Base-by-base conservation (phyloP, 2,113 vertebrate species). In the Podocnemis expansa region DNA sequence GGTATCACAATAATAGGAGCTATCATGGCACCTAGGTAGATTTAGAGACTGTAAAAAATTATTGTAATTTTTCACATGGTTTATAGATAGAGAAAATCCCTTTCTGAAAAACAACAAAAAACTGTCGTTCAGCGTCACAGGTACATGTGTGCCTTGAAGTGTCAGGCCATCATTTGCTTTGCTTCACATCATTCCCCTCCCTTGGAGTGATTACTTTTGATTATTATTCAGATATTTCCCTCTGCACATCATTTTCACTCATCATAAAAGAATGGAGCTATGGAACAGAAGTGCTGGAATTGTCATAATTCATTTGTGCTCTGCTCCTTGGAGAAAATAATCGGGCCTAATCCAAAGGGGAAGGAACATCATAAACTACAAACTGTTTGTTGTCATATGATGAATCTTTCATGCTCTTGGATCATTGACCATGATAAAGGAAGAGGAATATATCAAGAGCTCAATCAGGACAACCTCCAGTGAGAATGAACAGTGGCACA, bases 371-470 rank as follows among this genome's bases (percentile, higher is more conserved):
- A 91, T 90, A 93, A 92, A 75, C 41, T 88, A 81, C 76, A 67
- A 91, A 85, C 75, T 58, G 85, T 91, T 87, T 95, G 84, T 93
- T 95, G 87, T 85, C 43, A 47, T 3, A 5, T 45, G 58, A 95
- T 94, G 88, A 97, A 89, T 95, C 91, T 97, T 94, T 96, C 90
- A 89, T 94, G 91, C 31, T 82, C 2, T 34, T 89, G 82, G 56
- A 88, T 91, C 10, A 21, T 87, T 94, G 94, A 86, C 78, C 6
- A 0, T 91, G 91, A 91, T 94, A 80, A 94, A 96, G 96, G 86
- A 80, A 95, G 90, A 80, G 58, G 80, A 84, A 95, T 49, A 90
- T 91, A 94, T 91, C 78, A 96, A 80, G 90, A 90, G 80, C 96
- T 96, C 95, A 93, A 80, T 93, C 94, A 96, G 16, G 78, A 52